These are phyloP conservation scores for Chaitophorus viminalis DNA, from an alignment of 2,888 invertebrate genomes.

Conservation along the genomic window DNA sequence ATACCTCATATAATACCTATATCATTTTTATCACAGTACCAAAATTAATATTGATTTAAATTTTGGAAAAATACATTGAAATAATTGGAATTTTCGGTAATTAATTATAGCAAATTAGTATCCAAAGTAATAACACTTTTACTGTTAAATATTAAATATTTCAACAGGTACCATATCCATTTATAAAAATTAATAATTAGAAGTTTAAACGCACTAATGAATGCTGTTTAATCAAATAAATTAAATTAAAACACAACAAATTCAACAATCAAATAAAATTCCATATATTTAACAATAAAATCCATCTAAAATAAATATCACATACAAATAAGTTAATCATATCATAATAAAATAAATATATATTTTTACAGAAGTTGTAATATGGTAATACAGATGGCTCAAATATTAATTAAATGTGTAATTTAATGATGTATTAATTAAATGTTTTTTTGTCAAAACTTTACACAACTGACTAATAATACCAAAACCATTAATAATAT, in stretches of 20 bases:
- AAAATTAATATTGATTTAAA: no score
- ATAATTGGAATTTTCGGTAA: no score
- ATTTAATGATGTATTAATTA: background rate
- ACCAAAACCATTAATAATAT: slow-evolving; percentile 19
- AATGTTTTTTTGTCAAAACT: slow-evolving; percentile 1
- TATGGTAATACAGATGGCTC: slow-evolving; percentile 2
- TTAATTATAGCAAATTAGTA: no score
- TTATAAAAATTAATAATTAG: background rate
- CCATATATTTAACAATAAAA: slow-evolving; percentile 18
- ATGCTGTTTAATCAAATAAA: background rate
- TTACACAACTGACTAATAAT: slow-evolving; percentile 38
- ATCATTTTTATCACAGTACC: no score
- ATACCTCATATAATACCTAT: no score
- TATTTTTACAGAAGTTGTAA: background rate
- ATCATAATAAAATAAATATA: slow-evolving; percentile 29
- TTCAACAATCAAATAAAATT: slow-evolving; percentile 26
- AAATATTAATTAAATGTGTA: background rate
- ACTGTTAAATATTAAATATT: no score
- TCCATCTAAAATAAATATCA: slow-evolving; percentile 37
- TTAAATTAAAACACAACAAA: background rate
- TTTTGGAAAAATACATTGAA: no score
- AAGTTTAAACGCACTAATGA: background rate
- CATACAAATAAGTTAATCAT: slow-evolving; percentile 13
- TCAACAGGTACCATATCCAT: no score
- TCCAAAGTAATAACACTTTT: no score